Base-by-base conservation (phyloP, 1,140 invertebrate genomes). In the Pogonognathellus flavescens region DNA sequence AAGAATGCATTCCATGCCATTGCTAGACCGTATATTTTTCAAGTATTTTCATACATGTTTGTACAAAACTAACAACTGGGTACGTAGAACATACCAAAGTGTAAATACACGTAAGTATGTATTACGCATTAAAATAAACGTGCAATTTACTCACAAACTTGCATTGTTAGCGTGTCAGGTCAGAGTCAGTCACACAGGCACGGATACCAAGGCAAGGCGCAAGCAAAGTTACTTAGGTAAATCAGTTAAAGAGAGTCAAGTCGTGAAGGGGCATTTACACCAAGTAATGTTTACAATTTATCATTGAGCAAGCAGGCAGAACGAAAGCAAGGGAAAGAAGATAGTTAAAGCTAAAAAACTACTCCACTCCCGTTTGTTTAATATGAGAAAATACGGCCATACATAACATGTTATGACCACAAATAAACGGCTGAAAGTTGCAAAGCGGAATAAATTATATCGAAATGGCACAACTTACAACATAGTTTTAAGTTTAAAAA, bases 211-310 rank as follows among this genome's bases (percentile, higher is more conserved):
- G 25, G 16, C 18, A 76, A 76, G 31, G 41, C 41, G 25, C n/a
- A 31, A 9, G 22, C 22, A 31, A 66, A 31, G 16, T 31, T 49
- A 31, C 16, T 76, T 76, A 49, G 2, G 1, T 41, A 76, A 76
- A 76, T 76, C 66, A 72, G 66, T 72, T 72, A 50, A 14, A 72
- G 25, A 66, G 70, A 76, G 70, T n/a, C 70, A 76, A 76, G 70
- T 76, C 25, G 31, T 25, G 25, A 76, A 76, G 70, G 70, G 70
- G 70, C 70, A 76, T 81, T 55, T 81, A 81, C 80, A 22, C 22
- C 53, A 81, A 81, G 53, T 14, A 55, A 81, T 57, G 53, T 81
- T 81, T 81, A 81, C 80, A 22, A 81, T 81, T 81, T 81, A 81
- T 81, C 80, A 41, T 55, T 57, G 53, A 55, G 50, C 31, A 57